Conservation (phyloP, 2,888 invertebrate genomes). For the Cacoxenus indagator region DNA sequence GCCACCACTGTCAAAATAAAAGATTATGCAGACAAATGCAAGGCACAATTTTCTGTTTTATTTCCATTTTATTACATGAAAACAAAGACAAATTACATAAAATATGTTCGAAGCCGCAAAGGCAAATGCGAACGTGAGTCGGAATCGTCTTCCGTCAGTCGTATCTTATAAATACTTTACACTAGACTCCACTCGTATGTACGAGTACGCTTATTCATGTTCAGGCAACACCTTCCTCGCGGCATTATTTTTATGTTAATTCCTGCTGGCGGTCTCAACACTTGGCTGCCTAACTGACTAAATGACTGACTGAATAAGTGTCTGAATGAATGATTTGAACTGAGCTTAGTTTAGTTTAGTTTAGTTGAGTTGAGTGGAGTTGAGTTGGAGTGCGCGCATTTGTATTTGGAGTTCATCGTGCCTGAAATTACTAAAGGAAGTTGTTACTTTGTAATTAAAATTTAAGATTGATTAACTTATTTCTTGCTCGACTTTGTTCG, state of each 20-base stretch:
- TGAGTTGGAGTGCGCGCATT: background rate
- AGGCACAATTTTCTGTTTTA: conserved; percentile 57
- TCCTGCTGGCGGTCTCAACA: conserved; percentile 35
- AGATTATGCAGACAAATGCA: conserved; percentile 33
- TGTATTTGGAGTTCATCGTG: conserved; percentile 53
- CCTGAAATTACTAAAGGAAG: conserved; percentile 62
- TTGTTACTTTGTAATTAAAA: conserved; percentile 64
- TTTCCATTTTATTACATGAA: conserved; percentile 63
- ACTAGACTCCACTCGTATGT: conserved; percentile 50
- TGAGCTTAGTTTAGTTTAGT: background rate
- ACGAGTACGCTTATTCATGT: conserved; percentile 31
- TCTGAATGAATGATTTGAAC: background rate
- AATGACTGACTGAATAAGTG: background rate
- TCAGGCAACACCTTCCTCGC: conserved; percentile 36
- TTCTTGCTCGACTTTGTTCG: conserved; percentile 63
- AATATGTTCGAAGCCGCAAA: conserved; percentile 47
- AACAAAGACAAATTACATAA: conserved; percentile 65
- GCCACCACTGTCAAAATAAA: conserved; percentile 24
- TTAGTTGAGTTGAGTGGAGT: background rate
- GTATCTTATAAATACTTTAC: conserved; percentile 37
- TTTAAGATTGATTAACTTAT: conserved; percentile 64
- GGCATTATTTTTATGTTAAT: conserved; percentile 56
- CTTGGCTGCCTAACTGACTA: background rate
- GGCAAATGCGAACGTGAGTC: conserved; percentile 15
- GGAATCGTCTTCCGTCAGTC: conserved; percentile 24